These are phyloP conservation scores for Chinchilla lanigera DNA, from an alignment of 2,113 vertebrate species.

Conservation along the genomic window DNA sequence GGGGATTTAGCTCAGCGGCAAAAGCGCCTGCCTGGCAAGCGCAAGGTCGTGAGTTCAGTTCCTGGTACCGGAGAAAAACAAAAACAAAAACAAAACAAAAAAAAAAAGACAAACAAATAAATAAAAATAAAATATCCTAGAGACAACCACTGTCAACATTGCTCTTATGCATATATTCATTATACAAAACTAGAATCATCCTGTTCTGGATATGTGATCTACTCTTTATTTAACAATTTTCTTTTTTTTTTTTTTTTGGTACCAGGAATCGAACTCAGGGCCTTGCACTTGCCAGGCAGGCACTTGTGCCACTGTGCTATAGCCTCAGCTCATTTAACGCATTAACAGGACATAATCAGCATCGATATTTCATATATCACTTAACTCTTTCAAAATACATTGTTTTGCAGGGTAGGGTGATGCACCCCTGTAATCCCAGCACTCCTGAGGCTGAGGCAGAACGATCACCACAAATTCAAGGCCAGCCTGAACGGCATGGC, in stretches of 20 bases:
- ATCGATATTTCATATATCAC: neutral
- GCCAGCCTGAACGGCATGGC: neutral
- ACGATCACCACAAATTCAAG: neutral
- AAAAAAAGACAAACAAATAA: no score
- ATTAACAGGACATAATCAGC: no score
- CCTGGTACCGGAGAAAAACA: no score
- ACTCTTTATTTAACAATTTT: neutral
- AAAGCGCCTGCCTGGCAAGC: no score
- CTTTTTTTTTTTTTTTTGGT: no score
- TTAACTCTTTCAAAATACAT: neutral
- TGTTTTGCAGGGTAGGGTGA: neutral
- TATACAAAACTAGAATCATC: neutral
- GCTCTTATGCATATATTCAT: slow-evolving; percentile 3
- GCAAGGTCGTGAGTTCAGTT: no score
- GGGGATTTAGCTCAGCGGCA: no score
- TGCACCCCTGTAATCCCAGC: neutral
- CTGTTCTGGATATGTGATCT: neutral
- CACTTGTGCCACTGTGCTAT: no score
- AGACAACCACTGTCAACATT: neutral
- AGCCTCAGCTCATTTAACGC: no score
- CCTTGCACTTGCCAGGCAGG: no score
- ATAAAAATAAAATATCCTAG: slow-evolving; percentile 3
- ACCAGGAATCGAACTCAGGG: no score
- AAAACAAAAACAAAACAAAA: no score
- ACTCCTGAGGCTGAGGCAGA: neutral